phyloP scores from a whole-genome alignment of 2,113 vertebrate genomes.

The Clarias magur region DNA sequence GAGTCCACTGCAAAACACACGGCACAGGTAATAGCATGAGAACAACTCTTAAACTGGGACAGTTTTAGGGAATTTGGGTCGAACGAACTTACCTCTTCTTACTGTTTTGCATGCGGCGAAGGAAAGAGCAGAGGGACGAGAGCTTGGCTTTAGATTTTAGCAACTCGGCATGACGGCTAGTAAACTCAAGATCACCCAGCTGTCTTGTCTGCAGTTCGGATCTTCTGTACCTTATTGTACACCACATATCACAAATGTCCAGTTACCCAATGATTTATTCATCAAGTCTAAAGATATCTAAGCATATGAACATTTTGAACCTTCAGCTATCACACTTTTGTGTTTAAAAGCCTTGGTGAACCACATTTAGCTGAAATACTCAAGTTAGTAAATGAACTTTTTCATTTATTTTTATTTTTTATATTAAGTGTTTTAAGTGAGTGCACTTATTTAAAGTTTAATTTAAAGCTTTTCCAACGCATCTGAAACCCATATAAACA shows the following conservation, averaged over 20 bases:
- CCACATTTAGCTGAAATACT: neutral
- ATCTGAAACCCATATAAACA: no score
- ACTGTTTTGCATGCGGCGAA: slow-evolving; percentile 69
- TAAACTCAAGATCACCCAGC: slow-evolving; percentile 78
- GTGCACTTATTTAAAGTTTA: neutral
- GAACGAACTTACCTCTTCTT: slow-evolving; percentile 66
- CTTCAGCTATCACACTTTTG: neutral
- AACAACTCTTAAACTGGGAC: neutral
- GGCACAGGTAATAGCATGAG: neutral
- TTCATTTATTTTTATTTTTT: neutral
- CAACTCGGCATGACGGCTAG: slow-evolving; percentile 75
- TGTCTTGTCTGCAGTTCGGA: slow-evolving; percentile 68
- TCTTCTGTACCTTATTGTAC: slow-evolving; percentile 49
- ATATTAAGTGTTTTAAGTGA: no score
- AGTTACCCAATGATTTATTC: neutral
- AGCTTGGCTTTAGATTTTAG: slow-evolving; percentile 76
- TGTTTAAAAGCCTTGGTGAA: neutral
- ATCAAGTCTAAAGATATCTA: neutral
- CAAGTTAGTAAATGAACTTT: neutral
- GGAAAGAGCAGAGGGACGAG: slow-evolving; percentile 70
- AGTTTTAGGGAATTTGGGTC: no score
- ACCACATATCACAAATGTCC: neutral
- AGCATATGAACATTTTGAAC: neutral
- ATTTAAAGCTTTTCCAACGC: neutral
- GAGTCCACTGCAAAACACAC: slow-evolving; percentile 55